These are phyloP conservation scores for Lethenteron reissneri DNA, from an alignment of 2,113 vertebrate genomes.

Conservation along the genomic window DNA sequence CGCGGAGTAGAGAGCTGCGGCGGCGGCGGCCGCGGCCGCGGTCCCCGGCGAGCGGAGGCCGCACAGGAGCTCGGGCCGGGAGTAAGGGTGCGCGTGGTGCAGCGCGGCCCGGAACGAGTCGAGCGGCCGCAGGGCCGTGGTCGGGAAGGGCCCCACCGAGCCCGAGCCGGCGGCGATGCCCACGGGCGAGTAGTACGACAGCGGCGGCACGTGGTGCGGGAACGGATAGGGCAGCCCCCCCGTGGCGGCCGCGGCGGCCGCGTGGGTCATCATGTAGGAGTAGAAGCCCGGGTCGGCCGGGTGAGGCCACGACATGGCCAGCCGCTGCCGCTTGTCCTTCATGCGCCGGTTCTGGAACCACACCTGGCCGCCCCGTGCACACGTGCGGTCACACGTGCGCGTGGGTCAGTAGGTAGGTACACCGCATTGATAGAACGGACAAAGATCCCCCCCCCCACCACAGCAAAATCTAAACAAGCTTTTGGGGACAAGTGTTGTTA, in stretches of 20 bases:
- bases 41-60: slow-evolving; percentile 79
- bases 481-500: too few species aligned
- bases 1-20: slow-evolving; percentile 28
- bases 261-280: slow-evolving; percentile 99
- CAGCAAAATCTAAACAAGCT: too few species aligned
- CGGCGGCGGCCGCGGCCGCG: slow-evolving; percentile 22
- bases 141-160: slow-evolving; percentile 49
- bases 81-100: slow-evolving; percentile 31
- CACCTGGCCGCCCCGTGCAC: slow-evolving; percentile 28
- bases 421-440: too few species aligned
- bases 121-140: slow-evolving; percentile 57
- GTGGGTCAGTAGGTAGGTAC: too few species aligned
- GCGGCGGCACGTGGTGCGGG: slow-evolving; percentile 59
- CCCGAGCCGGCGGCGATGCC: slow-evolving; percentile 41
- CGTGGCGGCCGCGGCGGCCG: slow-evolving; percentile 62
- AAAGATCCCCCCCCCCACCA: too few species aligned
- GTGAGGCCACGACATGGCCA: slow-evolving; percentile 98
- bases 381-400: too few species aligned
- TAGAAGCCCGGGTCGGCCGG: slow-evolving; percentile 97
- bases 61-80: slow-evolving; percentile 85
- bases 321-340: slow-evolving; percentile 86
- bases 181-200: slow-evolving; percentile 82
- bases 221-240: slow-evolving; percentile 84
- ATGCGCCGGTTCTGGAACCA: slow-evolving; percentile 89
- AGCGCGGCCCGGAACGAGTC: slow-evolving; percentile 83